Base-by-base conservation (phyloP, 2,113 vertebrate species). In the Anhinga anhinga region DNA sequence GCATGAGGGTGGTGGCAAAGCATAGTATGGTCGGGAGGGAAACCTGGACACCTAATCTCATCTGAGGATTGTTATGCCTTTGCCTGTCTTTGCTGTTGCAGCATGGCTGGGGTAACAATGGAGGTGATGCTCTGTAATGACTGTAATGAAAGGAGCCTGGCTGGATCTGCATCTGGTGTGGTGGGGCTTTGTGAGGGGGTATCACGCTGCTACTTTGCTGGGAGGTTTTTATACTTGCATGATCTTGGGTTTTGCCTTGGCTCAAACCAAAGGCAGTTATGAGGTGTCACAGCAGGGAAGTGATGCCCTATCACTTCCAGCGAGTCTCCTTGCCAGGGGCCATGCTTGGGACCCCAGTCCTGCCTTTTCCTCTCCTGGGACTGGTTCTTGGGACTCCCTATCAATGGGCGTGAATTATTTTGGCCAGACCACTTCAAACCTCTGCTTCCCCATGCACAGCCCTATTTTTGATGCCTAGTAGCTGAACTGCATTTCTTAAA, bases 261-360 rank as follows among this genome's bases (percentile, higher is more conserved):
- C 55, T 62, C 6, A 4, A 5, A 8, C 26, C 47, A 36, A 69
- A 70, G 30, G 44, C 22, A 4, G 23, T 45, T 38, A 7, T 0
- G 5, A 29, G 29, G 52, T 15, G 16, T 81, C 11, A 19, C 11
- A 23, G 47, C 0, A 0, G 26, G 55, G 13, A 77, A 40, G 34
- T 0, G 10, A 22, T n/a, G 11, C 27, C 16, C 14, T 22, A 5
- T 13, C 0, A 0, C 16, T 52, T 66, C 67, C 27, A 58, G 26
- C 0, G 1, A 25, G 15, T 3, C 15, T 55, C 70, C 50, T 77
- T 38, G 49, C 19, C 4, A 7, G 32, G 25, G 29, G 7, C 69
- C 2, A 2, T 13, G 22, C 77, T 18, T 29, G 44, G 32, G 23
- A 59, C 29, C 32, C 36, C 0, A 1, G 8, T 32, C 66, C 20